phyloP scores from a whole-genome alignment of 2,888 invertebrate species.

The Eupeodes luniger region DNA sequence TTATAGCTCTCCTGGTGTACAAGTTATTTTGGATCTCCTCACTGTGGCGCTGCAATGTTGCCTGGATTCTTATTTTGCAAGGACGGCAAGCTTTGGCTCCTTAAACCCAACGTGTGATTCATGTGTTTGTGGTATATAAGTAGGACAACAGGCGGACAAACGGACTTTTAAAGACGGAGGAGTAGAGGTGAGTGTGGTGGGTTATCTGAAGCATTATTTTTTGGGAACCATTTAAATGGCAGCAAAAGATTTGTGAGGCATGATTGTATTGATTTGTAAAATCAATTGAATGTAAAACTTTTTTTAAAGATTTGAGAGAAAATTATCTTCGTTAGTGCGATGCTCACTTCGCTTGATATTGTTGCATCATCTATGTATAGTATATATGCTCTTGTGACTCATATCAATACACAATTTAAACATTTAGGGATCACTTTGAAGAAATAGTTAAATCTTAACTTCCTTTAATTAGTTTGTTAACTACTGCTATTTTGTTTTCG shows the following conservation, averaged over 20 bases:
- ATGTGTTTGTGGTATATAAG: conserved; percentile 52
- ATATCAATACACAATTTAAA: no score
- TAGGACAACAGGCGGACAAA: conserved; percentile 34
- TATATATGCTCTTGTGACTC: no score
- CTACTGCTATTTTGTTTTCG: background rate
- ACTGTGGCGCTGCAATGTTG: no score
- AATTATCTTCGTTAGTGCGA: no score
- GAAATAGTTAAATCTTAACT: no score
- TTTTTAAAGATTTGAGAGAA: no score
- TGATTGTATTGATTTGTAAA: conserved; percentile 50
- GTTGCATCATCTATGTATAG: no score
- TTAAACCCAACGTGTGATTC: conserved; percentile 51
- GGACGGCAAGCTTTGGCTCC: conserved; percentile 14
- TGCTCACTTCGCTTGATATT: no score
- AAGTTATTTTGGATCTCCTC: conserved; percentile 13
- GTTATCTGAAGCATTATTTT: conserved; percentile 32
- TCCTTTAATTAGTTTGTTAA: background rate
- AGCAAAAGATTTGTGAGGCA: conserved; percentile 14
- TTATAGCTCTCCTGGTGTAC: conserved; percentile 14
- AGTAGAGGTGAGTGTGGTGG: conserved; percentile 24
- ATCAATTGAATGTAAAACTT: conserved; percentile 43
- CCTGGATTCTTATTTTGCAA: conserved; percentile 4
- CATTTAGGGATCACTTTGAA: no score
- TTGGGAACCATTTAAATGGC: conserved; percentile 7
- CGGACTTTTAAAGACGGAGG: conserved; percentile 17